A percentile compares a stretch with the other conserved stretches of the same genome.
These are phyloP conservation scores for Deilephila porcellus DNA, from an alignment of 2,888 invertebrate species.

Conservation along the genomic window DNA sequence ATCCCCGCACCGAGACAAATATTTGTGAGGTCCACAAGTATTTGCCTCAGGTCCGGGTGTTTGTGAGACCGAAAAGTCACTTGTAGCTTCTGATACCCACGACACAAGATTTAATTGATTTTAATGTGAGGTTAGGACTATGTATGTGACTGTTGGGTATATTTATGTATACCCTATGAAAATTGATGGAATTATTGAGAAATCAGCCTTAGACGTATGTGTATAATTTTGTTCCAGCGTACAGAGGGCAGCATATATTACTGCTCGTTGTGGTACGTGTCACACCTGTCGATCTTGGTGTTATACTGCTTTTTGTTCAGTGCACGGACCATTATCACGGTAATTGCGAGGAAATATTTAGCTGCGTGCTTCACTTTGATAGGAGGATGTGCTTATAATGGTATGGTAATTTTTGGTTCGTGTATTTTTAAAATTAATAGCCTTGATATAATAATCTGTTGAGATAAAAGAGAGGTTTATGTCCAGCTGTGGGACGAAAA, in stretches of 20 bases:
- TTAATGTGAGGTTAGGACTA: too few species aligned
- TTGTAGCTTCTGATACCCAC: too few species aligned
- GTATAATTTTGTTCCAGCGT: conserved; percentile 41
- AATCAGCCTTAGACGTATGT: background rate
- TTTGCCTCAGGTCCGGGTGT: too few species aligned
- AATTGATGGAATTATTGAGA: background rate
- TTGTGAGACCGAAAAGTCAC: too few species aligned
- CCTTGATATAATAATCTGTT: background rate
- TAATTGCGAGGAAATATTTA: conserved; percentile 37
- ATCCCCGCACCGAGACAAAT: too few species aligned
- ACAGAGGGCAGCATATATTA: conserved; percentile 47
- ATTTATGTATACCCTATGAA: too few species aligned
- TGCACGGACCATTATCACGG: conserved; percentile 44
- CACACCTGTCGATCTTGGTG: conserved; percentile 60
- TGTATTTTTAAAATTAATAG: background rate
- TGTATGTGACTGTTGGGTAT: too few species aligned
- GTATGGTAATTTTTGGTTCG: conserved; percentile 38
- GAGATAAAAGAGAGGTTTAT: background rate
- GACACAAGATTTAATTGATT: too few species aligned
- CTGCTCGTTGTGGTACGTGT: conserved; percentile 63
- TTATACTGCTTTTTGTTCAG: conserved; percentile 55
- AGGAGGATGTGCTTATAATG: conserved; percentile 47
- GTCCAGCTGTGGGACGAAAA: too few species aligned
- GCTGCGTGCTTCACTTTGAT: conserved; percentile 41
- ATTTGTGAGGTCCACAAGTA: too few species aligned